Evolutionary conservation across 2,797 vertebrate species (phyloP), one percentile per base, ranked within the genome.

Genomic region (Chrysolophus pictus): DNA sequence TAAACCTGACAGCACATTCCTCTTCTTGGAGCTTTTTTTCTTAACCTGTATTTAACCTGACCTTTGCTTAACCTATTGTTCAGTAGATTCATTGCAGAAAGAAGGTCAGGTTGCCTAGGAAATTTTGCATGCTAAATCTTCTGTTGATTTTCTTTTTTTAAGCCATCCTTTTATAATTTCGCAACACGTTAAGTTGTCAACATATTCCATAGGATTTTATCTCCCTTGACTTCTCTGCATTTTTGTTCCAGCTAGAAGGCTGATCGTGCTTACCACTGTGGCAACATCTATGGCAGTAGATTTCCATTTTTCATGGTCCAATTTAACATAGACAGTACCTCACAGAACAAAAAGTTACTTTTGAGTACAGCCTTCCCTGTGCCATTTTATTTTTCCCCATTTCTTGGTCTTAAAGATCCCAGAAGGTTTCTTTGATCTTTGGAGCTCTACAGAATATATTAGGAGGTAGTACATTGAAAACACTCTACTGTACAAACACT

Each of bases 51-150:
- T 51, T 94, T 94, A 90, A 94, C 91, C 91, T 91, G 94, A 94
- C 94, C 94, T 94, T 94, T 95, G 42, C 85, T 95, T 95, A 96
- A 93, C 94, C 87, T 84, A 28, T 84, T 73, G 28, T 68, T 94
- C 67, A 73, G 79, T 51, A 94, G 93, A 92, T 86, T 94, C 85
- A 90, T 78, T 78, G 76, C 76, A 89, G 67, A 88, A 77, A 83
- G 42, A 69, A 67, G 75, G 79, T 84, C 70, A n/a, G 67, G 47
- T 67, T 89, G 44, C 76, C 85, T 81, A 81, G 75, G 76, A 95
- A 92, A 93, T 58, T 95, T 86, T 89, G n/a, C 16, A 80, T 95
- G 12, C 58, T 88, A 79, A 86, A 88, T 95, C 56, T 92, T 92
- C 39, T 82, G 51, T 26, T 85, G 35, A 24, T 14, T 71, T 41